Base-by-base conservation (phyloP, 2,888 invertebrate genomes). In the Poecilus cupreus region DNA sequence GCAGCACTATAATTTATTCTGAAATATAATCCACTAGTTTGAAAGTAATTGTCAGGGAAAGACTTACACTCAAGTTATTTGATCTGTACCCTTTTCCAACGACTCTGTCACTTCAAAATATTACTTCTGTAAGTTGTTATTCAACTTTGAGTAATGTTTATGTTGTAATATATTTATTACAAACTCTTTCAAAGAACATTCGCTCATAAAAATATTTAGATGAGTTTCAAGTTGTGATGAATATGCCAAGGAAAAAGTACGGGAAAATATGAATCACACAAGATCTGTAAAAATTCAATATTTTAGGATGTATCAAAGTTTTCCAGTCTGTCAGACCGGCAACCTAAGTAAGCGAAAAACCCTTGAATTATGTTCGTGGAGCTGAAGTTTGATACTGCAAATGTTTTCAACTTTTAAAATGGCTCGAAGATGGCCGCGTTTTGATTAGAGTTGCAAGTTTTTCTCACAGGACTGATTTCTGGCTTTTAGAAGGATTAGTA, bases 231-330 rank as follows among this genome's bases (percentile, higher is more conserved):
- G n/a, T n/a, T n/a, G n/a, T 18, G 39, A 68, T 68, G 39, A 68
- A 20, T 54, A 54, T 0, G 22, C 5, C 3, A 10, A 54, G 68
- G 37, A 43, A 43, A 32, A 20, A 37, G 20, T 20, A 22, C 26
- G 6, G 1, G 22, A 16, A 57, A 22, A 22, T 43, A 72, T 72
- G 70, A 43, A 72, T 39, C 70, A 72, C 22, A 32, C 20, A 20
- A 70, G 39, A 43, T 72, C 39, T 46, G 72, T 72, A 26, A 51
- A 24, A 51, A 75, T 75, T 75, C 75, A 75, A 75, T 75, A 75
- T 75, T 75, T 75, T 75, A 51, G 51, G 37, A 75, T 75, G 51
- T 51, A 75, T 75, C 49, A 32, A 75, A 75, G 75, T 75, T 75
- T 51, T 26, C 24, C n/a, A n/a, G 3, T n/a, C 8, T 32, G 43